Percentiles rank a stretch among this genome's conserved stretches.
Evolutionary conservation across 2,888 invertebrate genomes (phyloP).

Genomic region (Lithophane semibrunnea): DNA sequence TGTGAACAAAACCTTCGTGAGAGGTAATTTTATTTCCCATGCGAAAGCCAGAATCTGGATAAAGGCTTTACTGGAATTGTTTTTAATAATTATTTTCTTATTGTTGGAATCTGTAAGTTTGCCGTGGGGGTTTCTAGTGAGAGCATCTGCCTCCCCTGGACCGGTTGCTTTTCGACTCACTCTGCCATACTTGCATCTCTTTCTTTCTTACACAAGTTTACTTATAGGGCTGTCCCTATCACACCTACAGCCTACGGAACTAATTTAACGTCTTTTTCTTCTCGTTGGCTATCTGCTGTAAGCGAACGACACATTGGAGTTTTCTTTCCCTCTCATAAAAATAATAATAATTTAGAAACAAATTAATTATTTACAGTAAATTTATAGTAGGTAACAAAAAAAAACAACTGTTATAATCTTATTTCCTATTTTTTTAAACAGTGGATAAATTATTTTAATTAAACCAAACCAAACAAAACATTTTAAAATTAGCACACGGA

Average conservation of each 20-base stretch:
- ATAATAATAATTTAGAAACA: constrained; percentile 43
- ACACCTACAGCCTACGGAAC: constrained; percentile 81
- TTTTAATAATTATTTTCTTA: constrained; percentile 86
- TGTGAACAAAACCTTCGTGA: constrained; percentile 23
- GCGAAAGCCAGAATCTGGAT: constrained; percentile 67
- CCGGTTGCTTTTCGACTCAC: constrained; percentile 86
- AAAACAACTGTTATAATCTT: not conserved
- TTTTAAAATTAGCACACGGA: constrained; percentile 42
- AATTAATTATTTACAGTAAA: constrained; percentile 62
- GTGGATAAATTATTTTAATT: not conserved
- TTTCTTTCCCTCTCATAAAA: constrained; percentile 72
- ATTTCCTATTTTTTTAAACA: constrained; percentile 17
- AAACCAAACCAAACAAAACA: constrained; percentile 7
- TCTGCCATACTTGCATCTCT: constrained; percentile 75
- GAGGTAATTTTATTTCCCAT: constrained; percentile 62
- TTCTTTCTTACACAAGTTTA: constrained; percentile 68
- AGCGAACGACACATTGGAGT: constrained; percentile 75
- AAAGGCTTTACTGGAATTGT: constrained; percentile 72
- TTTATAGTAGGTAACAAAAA: not conserved
- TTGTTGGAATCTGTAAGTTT: constrained; percentile 84
- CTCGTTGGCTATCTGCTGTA: constrained; percentile 82
- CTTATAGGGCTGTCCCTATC: constrained; percentile 74
- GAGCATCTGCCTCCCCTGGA: constrained; percentile 88
- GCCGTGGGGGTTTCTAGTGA: constrained; percentile 85
- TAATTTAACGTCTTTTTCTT: constrained; percentile 88